Evolutionary conservation across 2,888 invertebrate species (phyloP), one percentile per base, ranked within the genome.

Genomic region (Aporophyla lueneburgensis): DNA sequence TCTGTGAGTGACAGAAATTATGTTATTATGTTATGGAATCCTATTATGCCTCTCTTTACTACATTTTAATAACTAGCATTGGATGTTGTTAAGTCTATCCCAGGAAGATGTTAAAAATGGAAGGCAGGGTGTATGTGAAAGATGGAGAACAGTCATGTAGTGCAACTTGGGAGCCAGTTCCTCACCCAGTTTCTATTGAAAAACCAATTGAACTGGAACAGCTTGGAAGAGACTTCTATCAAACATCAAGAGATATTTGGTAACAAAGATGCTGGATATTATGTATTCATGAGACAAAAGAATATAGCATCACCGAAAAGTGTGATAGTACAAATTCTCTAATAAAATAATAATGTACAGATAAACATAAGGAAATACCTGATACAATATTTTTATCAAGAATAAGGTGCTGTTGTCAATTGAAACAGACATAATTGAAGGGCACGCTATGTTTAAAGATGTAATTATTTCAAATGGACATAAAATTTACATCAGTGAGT

Each of bases 371-470:
- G 49, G 21, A 80, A 71, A 51, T 24, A 33, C 24, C 54, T 33
- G 19, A 51, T 1, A 33, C 21, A 80, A 51, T 46, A 66, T 46
- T 69, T 33, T 51, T 0, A 81, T 46, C 24, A 63, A 78, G 70
- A 27, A 68, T 19, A 56, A 54, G 16, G 19, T 59, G 19, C n/a
- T 59, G 33, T 65, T 21, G 27, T 53, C 7, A 56, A 70, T 70
- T 56, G 58, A 49, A 67, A 54, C 21, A 49, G n/a, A 10, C 21
- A 61, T 61, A 80, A 71, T 74, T 80, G 62, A 74, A 81, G 85
- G 58, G 54, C 81, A 68, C 3, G 54, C 53, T 54, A 46, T 68
- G 49, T 81, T 74, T 46, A 54, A 63, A 69, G 62, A 27, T 49
- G 24, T 66, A 27, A 72, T 65, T 69, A 69, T 56, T n/a, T 46